Evolutionary conservation across 2,888 invertebrate species (phyloP).

Genomic region (Catocala nupta): DNA sequence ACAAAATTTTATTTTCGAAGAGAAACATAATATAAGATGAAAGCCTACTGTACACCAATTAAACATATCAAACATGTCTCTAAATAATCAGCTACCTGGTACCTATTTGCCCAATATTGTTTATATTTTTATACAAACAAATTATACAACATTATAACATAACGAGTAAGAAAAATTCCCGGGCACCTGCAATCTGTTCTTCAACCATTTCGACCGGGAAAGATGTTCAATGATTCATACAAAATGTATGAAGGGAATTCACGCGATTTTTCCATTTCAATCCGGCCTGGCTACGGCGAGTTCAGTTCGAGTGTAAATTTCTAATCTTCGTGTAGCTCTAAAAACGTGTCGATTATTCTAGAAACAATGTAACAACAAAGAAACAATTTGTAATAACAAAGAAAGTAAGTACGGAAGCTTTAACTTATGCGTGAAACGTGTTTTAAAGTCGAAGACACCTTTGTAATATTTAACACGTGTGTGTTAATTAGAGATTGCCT

Average conservation of each 20-base stretch:
- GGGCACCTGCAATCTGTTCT: slow-evolving; percentile 34
- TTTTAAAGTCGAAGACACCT: too few relatives aligned
- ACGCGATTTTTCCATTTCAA: slow-evolving; percentile 49
- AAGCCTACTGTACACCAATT: too few relatives aligned
- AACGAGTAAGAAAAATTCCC: neutral
- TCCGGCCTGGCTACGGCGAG: slow-evolving; percentile 24
- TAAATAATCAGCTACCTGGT: too few relatives aligned
- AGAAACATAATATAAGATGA: too few relatives aligned
- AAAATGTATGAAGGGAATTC: slow-evolving; percentile 52
- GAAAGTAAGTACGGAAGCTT: neutral
- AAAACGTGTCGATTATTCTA: neutral
- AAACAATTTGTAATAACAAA: too few relatives aligned
- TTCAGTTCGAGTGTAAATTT: slow-evolving; percentile 27
- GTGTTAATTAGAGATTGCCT: too few relatives aligned
- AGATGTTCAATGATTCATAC: slow-evolving; percentile 52
- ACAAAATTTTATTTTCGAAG: too few relatives aligned
- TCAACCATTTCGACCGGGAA: slow-evolving; percentile 23
- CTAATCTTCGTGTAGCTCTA: slow-evolving; percentile 13
- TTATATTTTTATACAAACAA: neutral
- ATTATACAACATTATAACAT: neutral
- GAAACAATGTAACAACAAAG: slow-evolving; percentile 8
- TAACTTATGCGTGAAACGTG: too few relatives aligned
- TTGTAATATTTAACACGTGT: too few relatives aligned
- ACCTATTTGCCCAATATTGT: neutral
- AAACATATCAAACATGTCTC: too few relatives aligned